Conservation (phyloP, 2,113 vertebrate genomes). For the Tachuris rubrigastra region DNA sequence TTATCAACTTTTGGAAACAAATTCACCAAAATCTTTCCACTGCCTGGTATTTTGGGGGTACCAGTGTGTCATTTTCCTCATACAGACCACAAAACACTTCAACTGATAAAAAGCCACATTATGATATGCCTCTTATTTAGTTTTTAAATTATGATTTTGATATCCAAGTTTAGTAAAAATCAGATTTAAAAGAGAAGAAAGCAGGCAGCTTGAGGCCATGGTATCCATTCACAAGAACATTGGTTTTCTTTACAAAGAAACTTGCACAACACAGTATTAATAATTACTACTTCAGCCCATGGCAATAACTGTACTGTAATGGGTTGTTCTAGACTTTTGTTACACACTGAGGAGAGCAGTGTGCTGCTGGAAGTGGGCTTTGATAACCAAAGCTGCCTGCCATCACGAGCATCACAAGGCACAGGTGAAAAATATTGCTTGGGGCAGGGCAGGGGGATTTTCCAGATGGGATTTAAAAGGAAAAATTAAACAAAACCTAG, state of each 20-base stretch:
- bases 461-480: not conserved
- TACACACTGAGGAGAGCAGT: not conserved
- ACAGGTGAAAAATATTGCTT: not conserved
- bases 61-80: not conserved
- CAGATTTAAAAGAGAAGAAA: not conserved
- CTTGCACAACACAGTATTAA: not conserved
- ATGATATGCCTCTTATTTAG: not conserved
- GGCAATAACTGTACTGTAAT: not conserved
- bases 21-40: not conserved
- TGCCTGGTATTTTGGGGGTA: not conserved
- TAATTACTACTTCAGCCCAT: not conserved
- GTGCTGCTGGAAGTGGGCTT: not conserved
- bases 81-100: not conserved
- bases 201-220: not conserved
- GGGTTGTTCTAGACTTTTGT: not conserved
- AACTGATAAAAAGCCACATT: not conserved
- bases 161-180: not conserved
- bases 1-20: not conserved
- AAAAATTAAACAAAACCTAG: not conserved
- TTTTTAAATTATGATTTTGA: not conserved
- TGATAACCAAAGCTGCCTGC: not conserved
- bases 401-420: not conserved
- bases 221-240: not conserved
- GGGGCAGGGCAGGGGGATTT: not conserved
- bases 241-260: not conserved